These are phyloP conservation scores for Amphibalanus amphitrite DNA, from an alignment of 1,140 invertebrate genomes.

Conservation along the genomic window DNA sequence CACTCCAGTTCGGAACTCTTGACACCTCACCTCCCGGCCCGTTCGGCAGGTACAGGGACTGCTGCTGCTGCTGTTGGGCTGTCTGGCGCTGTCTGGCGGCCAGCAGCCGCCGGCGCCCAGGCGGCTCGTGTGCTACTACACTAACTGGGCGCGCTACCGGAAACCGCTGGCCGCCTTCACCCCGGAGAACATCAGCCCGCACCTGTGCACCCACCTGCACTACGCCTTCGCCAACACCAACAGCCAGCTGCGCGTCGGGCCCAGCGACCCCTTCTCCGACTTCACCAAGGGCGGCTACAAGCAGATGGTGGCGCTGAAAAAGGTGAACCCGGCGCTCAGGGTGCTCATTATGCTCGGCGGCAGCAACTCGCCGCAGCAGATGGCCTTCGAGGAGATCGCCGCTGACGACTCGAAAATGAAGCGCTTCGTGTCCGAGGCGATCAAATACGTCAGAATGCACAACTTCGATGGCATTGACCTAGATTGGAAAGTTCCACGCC, in stretches of 20 bases:
- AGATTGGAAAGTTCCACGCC: not conserved
- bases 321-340: not conserved
- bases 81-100: too few relatives aligned
- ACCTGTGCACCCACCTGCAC: constrained; percentile 2
- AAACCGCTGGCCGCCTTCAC: not conserved
- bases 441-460: not conserved
- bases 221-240: not conserved
- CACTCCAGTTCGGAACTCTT: too few relatives aligned
- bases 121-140: constrained; percentile 76
- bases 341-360: not conserved
- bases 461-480: not conserved
- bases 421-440: not conserved
- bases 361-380: not conserved
- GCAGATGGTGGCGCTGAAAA: not conserved
- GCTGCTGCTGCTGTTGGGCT: too few relatives aligned
- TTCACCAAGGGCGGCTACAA: not conserved
- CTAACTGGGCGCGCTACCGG: constrained; percentile 82
- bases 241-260: not conserved
- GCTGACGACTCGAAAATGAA: not conserved
- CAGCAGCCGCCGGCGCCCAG: too few relatives aligned
- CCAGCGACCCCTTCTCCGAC: not conserved
- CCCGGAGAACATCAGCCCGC: not conserved
- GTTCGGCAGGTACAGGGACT: too few relatives aligned
- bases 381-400: not conserved
- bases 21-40: too few relatives aligned